Evolutionary conservation across 2,113 vertebrate species (phyloP), one percentile per base, ranked within the genome.

Genomic region (Cryptotis parvus): DNA sequence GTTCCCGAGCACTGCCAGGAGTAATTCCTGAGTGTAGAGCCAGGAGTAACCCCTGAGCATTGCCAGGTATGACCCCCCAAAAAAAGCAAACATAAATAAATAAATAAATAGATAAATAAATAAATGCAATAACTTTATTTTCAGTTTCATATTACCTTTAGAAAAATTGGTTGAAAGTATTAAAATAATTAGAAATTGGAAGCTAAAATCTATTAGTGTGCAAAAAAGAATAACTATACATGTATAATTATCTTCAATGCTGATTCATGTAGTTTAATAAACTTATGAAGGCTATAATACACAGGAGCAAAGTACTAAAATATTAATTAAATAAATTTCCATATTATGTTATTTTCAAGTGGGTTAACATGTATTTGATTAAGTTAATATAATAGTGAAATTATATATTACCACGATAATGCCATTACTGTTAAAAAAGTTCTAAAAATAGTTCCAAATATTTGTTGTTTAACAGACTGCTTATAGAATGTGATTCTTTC

Each of bases 381-480:
- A 90, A 90, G 79, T 45, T 79, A 83, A 70, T 6, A 68, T 74
- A 73, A 70, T 6, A 76, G 9, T 55, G 75, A 69, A 52, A 52
- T 24, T 63, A 9, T 11, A 29, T 43, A 74, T 43, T 78, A 79
- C 24, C 15, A 89, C 66, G 41, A 84, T 73, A 75, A 75, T 63
- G 29, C 6, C 63, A 74, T 80, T 80, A 72, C 3, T 52, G 80
- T 87, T 27, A 69, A 55, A 65, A 74, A 16, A 43, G 2, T 65
- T 69, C 10, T 78, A 73, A 87, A 89, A 87, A 37, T 74, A 83
- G 52, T n/a, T 4, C 22, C 31, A 69, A 41, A 4, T 29, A n/a
- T 89, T 82, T 63, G 68, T 33, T 73, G 5, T 16, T 63, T 1
- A 41, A 77, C 65, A 92, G 22, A 29, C 10, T 58, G 9, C 3